Evolutionary conservation across 2,113 vertebrate species (phyloP), one percentile per base, ranked within the genome.

Genomic region (Dascyllus trimaculatus): DNA sequence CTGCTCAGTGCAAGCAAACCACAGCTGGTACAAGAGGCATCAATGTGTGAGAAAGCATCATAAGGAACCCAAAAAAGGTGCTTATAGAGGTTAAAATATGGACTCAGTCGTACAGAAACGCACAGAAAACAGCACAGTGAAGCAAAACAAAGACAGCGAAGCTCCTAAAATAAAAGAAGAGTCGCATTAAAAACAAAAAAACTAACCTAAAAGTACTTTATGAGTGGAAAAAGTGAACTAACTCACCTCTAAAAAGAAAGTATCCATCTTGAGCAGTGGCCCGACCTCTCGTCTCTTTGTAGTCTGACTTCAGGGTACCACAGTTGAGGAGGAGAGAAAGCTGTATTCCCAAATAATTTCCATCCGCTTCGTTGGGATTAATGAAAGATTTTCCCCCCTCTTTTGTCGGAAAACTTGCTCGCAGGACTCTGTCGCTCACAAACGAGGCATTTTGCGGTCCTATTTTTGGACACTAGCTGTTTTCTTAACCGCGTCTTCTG

Each of bases 291-390:
- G 81, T 84, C 85, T 84, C 87, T 93, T 92, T 92, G 87, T 92
- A 87, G 85, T 91, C 85, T 91, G 88, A 84, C 53, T 85, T 88
- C 80, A 90, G 85, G 89, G 88, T 83, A 88, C 87, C 91, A 90
- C 87, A 58, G 91, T 25, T 60, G 84, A 78, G 85, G 86, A 88
- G 81, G 89, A 87, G 86, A 85, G 80, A 61, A 75, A 53, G 75
- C 71, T 64, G 87, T 45, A 52, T 21, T 82, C 82, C 90, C 71
- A 13, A 82, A 73, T 40, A 40, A 81, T 78, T 91, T 78, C 91
- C 91, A 92, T 91, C 82, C 85, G 82, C 65, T 53, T 73, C 63
- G 29, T 11, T 25, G 5, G 21, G 45, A 66, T 32, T 3, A 54
- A 72, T 24, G 5, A 67, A 80, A 77, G 11, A 22, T 85, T n/a